A percentile compares a stretch with the other conserved stretches of the same genome.
phyloP scores from a whole-genome alignment of 2,113 vertebrate species.

The human (Homo sapiens) region DNA sequence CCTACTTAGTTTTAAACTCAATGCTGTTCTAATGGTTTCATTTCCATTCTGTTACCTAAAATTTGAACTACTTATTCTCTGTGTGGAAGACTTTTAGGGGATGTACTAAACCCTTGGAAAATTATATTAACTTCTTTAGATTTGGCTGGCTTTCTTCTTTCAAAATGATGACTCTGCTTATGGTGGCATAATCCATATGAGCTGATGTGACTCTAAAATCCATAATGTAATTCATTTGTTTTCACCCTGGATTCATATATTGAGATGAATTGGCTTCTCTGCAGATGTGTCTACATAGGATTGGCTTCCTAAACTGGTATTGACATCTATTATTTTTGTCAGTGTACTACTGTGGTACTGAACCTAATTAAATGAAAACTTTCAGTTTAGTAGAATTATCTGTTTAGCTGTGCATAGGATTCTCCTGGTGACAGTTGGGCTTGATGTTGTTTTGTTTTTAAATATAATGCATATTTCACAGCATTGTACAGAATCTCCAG shows the following conservation, averaged over 20 bases:
- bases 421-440: background rate
- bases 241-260: background rate
- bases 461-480: background rate
- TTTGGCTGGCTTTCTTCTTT: background rate
- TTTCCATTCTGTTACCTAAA: constrained; percentile 12
- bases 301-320: background rate
- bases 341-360: background rate
- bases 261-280: background rate
- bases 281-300: accelerated
- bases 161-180: background rate
- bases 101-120: constrained; percentile 1
- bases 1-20: background rate
- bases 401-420: background rate
- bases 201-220: background rate
- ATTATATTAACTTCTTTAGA: background rate
- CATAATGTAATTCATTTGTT: background rate
- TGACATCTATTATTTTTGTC: background rate
- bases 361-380: background rate
- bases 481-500: background rate
- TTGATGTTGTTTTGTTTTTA: background rate
- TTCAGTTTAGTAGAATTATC: background rate
- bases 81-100: background rate
- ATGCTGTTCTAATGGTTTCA: background rate
- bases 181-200: background rate
- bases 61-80: background rate